Conservation (phyloP, 64 coral and sea anemone species). For the Porites lutea region DNA sequence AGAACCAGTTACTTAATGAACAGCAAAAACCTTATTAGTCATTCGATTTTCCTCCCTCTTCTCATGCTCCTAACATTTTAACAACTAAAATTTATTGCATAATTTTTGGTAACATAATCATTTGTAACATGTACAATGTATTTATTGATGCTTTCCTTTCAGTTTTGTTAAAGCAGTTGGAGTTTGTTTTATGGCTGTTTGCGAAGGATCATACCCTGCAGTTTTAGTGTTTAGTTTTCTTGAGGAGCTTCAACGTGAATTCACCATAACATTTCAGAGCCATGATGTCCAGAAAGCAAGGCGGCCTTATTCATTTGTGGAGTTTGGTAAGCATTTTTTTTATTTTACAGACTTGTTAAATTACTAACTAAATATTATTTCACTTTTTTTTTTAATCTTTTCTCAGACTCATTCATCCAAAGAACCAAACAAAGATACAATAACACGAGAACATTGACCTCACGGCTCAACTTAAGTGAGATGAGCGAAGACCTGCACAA, state of each 20-base stretch:
- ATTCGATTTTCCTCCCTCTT: no score
- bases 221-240: constrained; percentile 95
- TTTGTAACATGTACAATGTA: not conserved
- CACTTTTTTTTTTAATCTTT: not conserved
- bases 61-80: no score
- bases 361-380: no score
- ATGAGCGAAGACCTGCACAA: constrained; percentile 92
- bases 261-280: constrained; percentile 86
- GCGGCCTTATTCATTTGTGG: constrained; percentile 96
- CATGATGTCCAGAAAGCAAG: constrained; percentile 91
- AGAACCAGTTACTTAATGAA: no score
- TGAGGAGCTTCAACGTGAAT: constrained; percentile 95
- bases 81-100: no score
- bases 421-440: constrained; percentile 94
- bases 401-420: constrained; percentile 94
- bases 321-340: constrained; percentile 81
- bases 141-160: constrained; percentile 8
- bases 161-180: constrained; percentile 95
- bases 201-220: constrained; percentile 86
- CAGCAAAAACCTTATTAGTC: no score
- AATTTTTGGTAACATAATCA: not conserved
- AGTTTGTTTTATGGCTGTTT: constrained; percentile 92
- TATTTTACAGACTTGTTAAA: no score
- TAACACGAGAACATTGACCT: constrained; percentile 91
- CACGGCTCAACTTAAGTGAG: constrained; percentile 87